Evolutionary conservation across 64 coral and sea anemone species (phyloP).

Genomic region (Anthopleura sola): DNA sequence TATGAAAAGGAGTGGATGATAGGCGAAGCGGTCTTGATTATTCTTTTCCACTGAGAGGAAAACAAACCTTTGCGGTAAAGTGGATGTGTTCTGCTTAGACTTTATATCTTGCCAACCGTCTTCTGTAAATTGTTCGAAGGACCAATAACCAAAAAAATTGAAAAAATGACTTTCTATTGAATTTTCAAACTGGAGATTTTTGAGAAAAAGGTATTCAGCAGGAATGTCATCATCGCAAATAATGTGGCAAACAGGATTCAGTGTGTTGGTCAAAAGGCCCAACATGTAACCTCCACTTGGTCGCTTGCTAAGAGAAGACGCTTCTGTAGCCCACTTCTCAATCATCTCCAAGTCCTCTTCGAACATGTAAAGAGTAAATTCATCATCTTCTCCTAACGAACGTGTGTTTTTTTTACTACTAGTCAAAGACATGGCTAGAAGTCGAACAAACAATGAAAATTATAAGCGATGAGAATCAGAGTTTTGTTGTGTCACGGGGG

Average conservation of each 20-base stretch:
- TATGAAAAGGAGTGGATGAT: neutral
- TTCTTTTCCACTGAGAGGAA: neutral
- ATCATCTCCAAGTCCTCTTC: constrained; percentile 36
- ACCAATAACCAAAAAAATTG: neutral
- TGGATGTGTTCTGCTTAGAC: constrained; percentile 8
- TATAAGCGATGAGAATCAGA: neutral
- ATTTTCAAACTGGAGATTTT: neutral
- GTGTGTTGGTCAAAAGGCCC: constrained; percentile 36
- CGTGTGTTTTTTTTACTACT: neutral
- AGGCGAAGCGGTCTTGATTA: neutral
- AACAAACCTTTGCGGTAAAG: no score
- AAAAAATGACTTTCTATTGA: neutral
- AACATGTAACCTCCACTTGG: constrained; percentile 25
- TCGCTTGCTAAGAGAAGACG: constrained; percentile 15
- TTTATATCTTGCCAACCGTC: neutral
- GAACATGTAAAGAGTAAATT: constrained; percentile 21
- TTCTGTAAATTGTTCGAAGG: neutral
- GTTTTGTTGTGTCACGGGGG: neutral
- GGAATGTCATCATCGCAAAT: constrained; percentile 27
- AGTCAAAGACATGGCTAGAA: neutral
- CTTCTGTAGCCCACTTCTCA: constrained; percentile 8
- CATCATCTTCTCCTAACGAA: neutral
- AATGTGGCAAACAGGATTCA: constrained; percentile 38
- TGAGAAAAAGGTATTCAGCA: constrained; percentile 12
- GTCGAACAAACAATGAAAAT: neutral